These are phyloP conservation scores for Chrysemys picta DNA, from an alignment of 2,113 vertebrate genomes.

Conservation along the genomic window DNA sequence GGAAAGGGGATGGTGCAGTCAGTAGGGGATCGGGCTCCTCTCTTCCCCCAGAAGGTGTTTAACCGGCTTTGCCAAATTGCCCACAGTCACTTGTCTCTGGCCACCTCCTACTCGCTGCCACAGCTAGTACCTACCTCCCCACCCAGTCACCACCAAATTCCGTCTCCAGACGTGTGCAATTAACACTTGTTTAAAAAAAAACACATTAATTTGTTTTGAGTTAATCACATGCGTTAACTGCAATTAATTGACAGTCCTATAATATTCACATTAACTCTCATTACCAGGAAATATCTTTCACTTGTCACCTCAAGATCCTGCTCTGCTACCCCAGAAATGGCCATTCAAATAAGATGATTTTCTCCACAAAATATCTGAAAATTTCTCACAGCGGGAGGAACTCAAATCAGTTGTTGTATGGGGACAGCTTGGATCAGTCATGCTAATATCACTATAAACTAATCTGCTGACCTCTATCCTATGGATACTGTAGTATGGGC, in stretches of 20 bases:
- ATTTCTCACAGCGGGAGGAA: not conserved
- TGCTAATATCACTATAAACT: not conserved
- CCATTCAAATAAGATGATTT: not conserved
- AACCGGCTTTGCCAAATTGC: too few species aligned
- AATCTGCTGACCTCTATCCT: not conserved
- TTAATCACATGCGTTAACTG: too few species aligned
- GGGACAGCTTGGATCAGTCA: not conserved
- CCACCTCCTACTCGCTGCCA: too few species aligned
- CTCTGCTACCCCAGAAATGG: not conserved
- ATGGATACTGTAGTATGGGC: not conserved
- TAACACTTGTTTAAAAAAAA: too few species aligned
- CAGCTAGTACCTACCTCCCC: too few species aligned
- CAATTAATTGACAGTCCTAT: not conserved
- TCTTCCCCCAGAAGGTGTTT: too few species aligned
- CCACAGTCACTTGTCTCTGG: too few species aligned
- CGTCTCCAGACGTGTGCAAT: too few species aligned
- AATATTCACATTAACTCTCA: not conserved
- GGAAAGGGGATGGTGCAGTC: too few species aligned
- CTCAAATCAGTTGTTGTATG: not conserved
- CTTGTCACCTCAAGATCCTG: not conserved
- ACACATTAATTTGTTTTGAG: too few species aligned
- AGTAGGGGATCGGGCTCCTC: too few species aligned
- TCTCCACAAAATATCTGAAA: not conserved
- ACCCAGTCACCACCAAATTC: too few species aligned
- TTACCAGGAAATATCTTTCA: not conserved